phyloP scores from a whole-genome alignment of 92 coral and sea anemone genomes.

The Epizoanthus rinbou region DNA sequence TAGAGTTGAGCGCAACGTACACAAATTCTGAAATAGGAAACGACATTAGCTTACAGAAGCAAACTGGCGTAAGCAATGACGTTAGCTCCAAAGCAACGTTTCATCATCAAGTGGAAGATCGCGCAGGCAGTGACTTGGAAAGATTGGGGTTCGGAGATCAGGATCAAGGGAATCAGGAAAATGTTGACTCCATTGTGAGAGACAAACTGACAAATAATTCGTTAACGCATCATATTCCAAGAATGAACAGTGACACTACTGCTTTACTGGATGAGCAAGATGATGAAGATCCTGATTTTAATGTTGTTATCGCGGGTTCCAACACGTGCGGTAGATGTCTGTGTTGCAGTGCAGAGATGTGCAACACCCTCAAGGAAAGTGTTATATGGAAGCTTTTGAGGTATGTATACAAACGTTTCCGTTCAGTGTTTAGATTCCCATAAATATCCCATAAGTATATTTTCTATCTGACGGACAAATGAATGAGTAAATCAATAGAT shows the following conservation, averaged over 20 bases:
- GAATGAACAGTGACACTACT: background rate
- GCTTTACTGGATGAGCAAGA: background rate
- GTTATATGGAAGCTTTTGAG: conserved; percentile 32
- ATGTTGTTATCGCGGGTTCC: background rate
- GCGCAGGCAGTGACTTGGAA: background rate
- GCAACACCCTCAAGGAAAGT: background rate
- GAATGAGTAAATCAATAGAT: no score
- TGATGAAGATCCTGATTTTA: background rate
- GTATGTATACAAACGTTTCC: background rate
- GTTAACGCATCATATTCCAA: background rate
- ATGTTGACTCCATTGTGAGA: background rate
- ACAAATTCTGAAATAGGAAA: background rate
- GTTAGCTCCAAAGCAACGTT: background rate
- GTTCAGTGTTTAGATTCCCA: background rate
- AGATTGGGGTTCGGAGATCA: background rate
- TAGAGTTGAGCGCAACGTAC: background rate
- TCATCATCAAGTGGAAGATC: background rate
- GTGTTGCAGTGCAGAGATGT: background rate
- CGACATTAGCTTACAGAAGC: background rate
- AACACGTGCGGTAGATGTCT: background rate
- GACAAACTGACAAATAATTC: background rate
- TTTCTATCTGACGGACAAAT: background rate
- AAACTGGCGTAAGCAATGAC: background rate
- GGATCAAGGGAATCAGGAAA: background rate
- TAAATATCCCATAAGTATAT: background rate